Percentiles rank a stretch among this genome's conserved stretches.
These are phyloP conservation scores for Scaptomyza tumidula DNA, from an alignment of 2,888 invertebrate species.

Conservation along the genomic window DNA sequence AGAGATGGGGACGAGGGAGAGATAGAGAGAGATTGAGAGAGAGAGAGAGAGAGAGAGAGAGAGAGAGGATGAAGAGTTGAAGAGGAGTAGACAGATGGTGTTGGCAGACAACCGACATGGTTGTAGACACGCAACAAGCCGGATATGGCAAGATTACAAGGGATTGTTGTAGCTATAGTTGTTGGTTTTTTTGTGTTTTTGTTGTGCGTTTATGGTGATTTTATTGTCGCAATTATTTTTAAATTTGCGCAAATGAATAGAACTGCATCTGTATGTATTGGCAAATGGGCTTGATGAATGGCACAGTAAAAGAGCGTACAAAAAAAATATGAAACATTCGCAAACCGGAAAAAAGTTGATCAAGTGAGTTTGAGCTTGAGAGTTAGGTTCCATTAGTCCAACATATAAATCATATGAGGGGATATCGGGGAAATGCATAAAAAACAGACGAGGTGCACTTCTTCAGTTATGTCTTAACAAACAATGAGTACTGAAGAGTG, in stretches of 20 bases:
- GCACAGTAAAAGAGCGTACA: conserved; percentile 12
- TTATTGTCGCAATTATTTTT: conserved; percentile 72
- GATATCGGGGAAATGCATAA: background rate
- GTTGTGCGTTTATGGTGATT: conserved; percentile 60
- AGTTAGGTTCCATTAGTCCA: conserved; percentile 15
- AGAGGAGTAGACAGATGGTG: conserved; percentile 19
- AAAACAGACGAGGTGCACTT: too few relatives aligned
- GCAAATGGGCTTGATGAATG: conserved; percentile 62
- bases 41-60: background rate
- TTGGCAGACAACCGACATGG: conserved; percentile 41
- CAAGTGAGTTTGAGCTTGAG: background rate
- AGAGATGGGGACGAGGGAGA: background rate
- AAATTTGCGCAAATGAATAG: conserved; percentile 59
- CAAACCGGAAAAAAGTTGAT: conserved; percentile 41
- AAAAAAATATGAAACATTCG: conserved; percentile 25
- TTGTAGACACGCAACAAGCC: conserved; percentile 56
- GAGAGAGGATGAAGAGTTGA: background rate
- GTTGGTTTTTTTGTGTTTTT: conserved; percentile 11
- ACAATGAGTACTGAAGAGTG: background rate
- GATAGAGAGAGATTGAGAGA: background rate
- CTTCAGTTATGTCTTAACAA: conserved; percentile 2
- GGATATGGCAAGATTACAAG: conserved; percentile 67
- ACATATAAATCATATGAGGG: background rate
- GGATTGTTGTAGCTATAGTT: conserved; percentile 30
- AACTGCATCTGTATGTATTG: conserved; percentile 39